Percentiles rank a stretch among this genome's conserved stretches.
Conservation (phyloP, 2,888 invertebrate species). For the Caenorhabditis afra region DNA sequence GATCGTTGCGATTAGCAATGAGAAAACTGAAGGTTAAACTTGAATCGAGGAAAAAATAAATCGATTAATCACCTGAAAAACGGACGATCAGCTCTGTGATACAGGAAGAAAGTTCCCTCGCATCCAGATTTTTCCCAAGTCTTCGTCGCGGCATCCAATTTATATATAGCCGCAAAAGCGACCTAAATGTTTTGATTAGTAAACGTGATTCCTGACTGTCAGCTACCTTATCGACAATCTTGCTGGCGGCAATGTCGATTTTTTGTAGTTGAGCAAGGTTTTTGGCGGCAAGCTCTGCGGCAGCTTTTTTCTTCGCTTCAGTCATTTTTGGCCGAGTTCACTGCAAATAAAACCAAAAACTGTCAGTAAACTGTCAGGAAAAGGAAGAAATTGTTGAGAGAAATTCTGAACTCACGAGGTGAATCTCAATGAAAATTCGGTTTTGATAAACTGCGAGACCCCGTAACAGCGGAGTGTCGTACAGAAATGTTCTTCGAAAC, state of each 20-base stretch:
- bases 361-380: not conserved
- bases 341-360: slow-evolving; percentile 1
- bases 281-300: slow-evolving; percentile 56
- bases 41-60: not conserved
- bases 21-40: slow-evolving; percentile 63
- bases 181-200: slow-evolving; percentile 42
- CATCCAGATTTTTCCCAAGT: slow-evolving; percentile 73
- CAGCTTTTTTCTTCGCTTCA: slow-evolving; percentile 27
- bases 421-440: not conserved
- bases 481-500: not conserved
- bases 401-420: not conserved
- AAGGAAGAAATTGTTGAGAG: not conserved
- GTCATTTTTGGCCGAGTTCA: slow-evolving; percentile 13
- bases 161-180: slow-evolving; percentile 72
- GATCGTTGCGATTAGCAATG: slow-evolving; percentile 77
- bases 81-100: slow-evolving; percentile 71
- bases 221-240: slow-evolving; percentile 70
- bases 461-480: slow-evolving; percentile 15
- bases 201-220: not conserved
- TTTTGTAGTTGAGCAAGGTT: slow-evolving; percentile 70
- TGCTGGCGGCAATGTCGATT: slow-evolving; percentile 73
- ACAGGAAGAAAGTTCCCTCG: slow-evolving; percentile 77
- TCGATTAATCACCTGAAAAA: slow-evolving; percentile 59
- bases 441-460: slow-evolving; percentile 17
- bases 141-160: slow-evolving; percentile 62